Base-by-base conservation (phyloP, 2,888 invertebrate genomes). In the Melanostoma scalare region DNA sequence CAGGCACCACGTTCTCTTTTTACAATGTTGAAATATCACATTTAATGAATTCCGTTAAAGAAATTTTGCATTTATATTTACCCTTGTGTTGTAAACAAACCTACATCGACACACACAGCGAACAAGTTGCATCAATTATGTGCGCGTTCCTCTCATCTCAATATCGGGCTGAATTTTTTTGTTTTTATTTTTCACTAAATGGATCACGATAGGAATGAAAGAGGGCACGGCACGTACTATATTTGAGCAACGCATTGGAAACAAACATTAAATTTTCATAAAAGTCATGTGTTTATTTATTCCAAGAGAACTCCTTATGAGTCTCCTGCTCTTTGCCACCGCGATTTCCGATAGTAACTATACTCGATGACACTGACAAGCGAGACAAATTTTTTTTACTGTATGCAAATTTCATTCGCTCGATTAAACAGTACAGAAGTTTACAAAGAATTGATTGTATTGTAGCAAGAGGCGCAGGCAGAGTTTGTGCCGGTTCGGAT, bases 181-280 rank as follows among this genome's bases (percentile, higher is more conserved):
- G n/a, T 35, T 53, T 53, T 53, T 53, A 6, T 1, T n/a, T 53
- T 53, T 53, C 35, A 35, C 35, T 56, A 55, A 63, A 61, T 61
- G 30, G 61, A 42, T 20, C 5, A 10, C 46, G 0, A 56, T 35
- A 31, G n/a, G 36, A 50, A 30, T 20, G 36, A 55, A 50, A 40
- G 36, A n/a, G 42, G 73, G 53, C 67, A 79, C 55, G 73, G 53
- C 67, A 79, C 55, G 73, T 68, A 79, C 53, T 48, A 31, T 2
- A 48, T 52, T 53, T 60, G 31, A 30, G 48, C 53, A 33, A 6
- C 55, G 61, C n/a, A 50, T 61, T 68, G 68, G 67, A 73, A 73
- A 79, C 67, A 68, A 73, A 50, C 53, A 68, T 73, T 60, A 36
- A 20, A 74, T 36, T 61, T 61, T 67, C 53, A 61, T 52, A 55